phyloP scores from a whole-genome alignment of 2,888 invertebrate genomes.

The Phortica okadai region DNA sequence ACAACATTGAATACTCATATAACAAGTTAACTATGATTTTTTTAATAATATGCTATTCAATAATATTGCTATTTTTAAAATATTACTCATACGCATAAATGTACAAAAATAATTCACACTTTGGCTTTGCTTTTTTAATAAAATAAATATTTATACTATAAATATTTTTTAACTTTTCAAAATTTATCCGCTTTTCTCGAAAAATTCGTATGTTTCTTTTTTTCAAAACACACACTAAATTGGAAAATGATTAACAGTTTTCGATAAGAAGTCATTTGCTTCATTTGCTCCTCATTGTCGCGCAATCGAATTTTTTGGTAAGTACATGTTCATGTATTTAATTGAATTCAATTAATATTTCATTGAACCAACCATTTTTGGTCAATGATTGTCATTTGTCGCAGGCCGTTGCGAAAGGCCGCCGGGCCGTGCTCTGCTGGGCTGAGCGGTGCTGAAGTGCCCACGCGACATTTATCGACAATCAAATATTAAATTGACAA shows the following conservation, averaged over 20 bases:
- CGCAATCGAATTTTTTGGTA: not conserved
- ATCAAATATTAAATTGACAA: not conserved
- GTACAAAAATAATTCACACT: too few relatives aligned
- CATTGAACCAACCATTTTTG: slow-evolving; percentile 19
- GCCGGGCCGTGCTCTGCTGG: not conserved
- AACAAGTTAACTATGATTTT: too few relatives aligned
- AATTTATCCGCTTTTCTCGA: too few relatives aligned
- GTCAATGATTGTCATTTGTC: not conserved
- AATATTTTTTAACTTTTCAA: too few relatives aligned
- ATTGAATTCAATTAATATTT: slow-evolving; percentile 21
- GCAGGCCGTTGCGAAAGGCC: not conserved
- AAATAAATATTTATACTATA: too few relatives aligned
- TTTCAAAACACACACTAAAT: not conserved
- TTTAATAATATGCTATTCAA: too few relatives aligned
- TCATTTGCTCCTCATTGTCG: not conserved
- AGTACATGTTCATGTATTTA: slow-evolving; percentile 10
- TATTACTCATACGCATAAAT: too few relatives aligned
- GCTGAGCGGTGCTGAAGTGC: not conserved
- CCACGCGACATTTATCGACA: slow-evolving; percentile 1
- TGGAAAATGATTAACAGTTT: not conserved
- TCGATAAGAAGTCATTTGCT: not conserved
- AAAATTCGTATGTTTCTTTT: too few relatives aligned
- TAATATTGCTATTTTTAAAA: too few relatives aligned
- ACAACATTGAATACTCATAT: too few relatives aligned
- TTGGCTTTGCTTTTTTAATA: too few relatives aligned